A percentile compares a stretch with the other conserved stretches of the same genome.
Evolutionary conservation across 2,888 invertebrate species (phyloP).

Genomic region (Megaustenia siamemsis): DNA sequence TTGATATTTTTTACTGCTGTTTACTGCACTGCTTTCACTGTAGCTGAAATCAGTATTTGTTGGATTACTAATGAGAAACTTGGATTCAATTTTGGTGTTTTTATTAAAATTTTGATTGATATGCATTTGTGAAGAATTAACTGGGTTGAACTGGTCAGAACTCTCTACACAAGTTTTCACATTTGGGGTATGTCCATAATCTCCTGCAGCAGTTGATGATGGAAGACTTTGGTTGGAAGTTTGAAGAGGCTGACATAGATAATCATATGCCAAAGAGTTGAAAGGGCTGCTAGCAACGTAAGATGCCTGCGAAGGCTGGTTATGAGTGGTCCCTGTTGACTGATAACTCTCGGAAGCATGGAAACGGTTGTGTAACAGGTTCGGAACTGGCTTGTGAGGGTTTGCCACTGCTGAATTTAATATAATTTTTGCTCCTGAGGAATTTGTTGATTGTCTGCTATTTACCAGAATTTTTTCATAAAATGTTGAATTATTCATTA

Average conservation of each 20-base stretch:
- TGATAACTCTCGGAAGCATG: slow-evolving; percentile 40
- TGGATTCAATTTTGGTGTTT: slow-evolving; percentile 89
- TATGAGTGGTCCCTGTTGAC: background rate
- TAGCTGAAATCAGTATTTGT: slow-evolving; percentile 94
- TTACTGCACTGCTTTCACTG: slow-evolving; percentile 55
- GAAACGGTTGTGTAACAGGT: slow-evolving; percentile 56
- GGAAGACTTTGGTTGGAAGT: slow-evolving; percentile 18
- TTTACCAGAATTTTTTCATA: background rate
- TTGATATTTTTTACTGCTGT: slow-evolving; percentile 55
- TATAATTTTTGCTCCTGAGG: slow-evolving; percentile 1
- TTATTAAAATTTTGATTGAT: slow-evolving; percentile 30
- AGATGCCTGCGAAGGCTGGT: background rate
- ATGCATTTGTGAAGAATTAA: slow-evolving; percentile 24
- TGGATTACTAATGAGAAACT: slow-evolving; percentile 84
- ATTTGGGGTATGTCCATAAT: slow-evolving; percentile 11
- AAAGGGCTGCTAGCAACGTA: background rate
- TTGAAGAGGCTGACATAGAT: background rate
- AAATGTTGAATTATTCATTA: slow-evolving; percentile 1
- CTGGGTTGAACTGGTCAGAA: slow-evolving; percentile 21
- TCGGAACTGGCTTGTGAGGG: slow-evolving; percentile 48
- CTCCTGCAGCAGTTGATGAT: background rate
- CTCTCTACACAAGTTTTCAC: background rate
- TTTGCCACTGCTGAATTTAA: slow-evolving; percentile 6
- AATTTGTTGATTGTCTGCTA: background rate
- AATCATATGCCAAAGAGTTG: background rate